phyloP scores from a whole-genome alignment of 2,888 invertebrate species.

The Ennomos fuscantarius region DNA sequence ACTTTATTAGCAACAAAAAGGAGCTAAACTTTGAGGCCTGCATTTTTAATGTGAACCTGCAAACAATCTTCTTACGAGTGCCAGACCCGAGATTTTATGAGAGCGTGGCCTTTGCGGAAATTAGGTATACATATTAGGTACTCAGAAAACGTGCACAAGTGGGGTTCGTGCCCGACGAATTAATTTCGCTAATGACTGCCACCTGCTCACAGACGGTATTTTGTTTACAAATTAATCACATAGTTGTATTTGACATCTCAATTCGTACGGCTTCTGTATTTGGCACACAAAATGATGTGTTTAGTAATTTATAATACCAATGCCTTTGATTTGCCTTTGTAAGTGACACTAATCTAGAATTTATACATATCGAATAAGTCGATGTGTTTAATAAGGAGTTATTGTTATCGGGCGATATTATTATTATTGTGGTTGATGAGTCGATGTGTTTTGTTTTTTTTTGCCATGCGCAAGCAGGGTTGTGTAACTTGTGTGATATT shows the following conservation, averaged over 20 bases:
- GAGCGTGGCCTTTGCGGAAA: slow-evolving; percentile 54
- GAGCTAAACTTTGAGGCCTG: slow-evolving; percentile 30
- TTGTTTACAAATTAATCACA: slow-evolving; percentile 48
- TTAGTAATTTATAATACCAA: not conserved
- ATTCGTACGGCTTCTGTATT: slow-evolving; percentile 17
- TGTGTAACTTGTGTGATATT: no score
- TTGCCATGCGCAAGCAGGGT: no score
- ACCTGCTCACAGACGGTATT: slow-evolving; percentile 45
- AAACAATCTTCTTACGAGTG: slow-evolving; percentile 58
- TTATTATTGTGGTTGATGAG: no score
- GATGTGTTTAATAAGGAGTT: not conserved
- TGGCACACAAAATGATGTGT: not conserved
- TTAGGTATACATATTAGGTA: slow-evolving; percentile 31
- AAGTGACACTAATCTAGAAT: no score
- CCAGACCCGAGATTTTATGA: slow-evolving; percentile 53
- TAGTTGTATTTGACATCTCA: slow-evolving; percentile 30
- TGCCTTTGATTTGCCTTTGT: not conserved
- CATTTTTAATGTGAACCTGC: slow-evolving; percentile 58
- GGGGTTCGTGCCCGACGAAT: slow-evolving; percentile 42
- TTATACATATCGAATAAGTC: no score
- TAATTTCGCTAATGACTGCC: slow-evolving; percentile 54
- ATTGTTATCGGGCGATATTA: no score
- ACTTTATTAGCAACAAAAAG: slow-evolving; percentile 11
- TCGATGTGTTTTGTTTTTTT: no score
- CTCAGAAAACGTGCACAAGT: slow-evolving; percentile 30